Conservation (phyloP, 2,113 vertebrate genomes). For the Erpornis zantholeuca region DNA sequence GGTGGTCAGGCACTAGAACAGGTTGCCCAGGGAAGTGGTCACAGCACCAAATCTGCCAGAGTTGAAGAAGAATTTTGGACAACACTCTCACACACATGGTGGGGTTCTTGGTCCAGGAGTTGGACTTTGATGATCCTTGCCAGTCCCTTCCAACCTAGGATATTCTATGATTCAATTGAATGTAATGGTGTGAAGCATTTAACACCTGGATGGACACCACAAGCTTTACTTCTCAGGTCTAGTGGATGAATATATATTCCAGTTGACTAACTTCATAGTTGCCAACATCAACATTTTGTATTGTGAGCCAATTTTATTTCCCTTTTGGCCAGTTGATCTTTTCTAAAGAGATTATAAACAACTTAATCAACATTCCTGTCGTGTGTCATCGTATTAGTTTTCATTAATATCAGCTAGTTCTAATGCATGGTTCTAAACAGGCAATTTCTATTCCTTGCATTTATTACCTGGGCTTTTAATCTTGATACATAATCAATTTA, state of each 20-base stretch:
- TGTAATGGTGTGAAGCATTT: neutral
- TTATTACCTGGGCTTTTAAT: constrained; percentile 46
- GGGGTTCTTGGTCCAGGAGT: neutral
- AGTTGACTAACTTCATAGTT: neutral
- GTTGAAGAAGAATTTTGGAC: neutral
- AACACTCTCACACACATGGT: neutral
- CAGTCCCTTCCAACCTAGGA: neutral
- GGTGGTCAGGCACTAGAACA: neutral
- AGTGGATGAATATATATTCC: neutral
- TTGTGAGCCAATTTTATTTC: neutral
- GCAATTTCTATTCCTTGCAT: constrained; percentile 25
- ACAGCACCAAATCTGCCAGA: neutral
- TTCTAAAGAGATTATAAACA: constrained; percentile 27
- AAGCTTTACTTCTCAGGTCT: neutral
- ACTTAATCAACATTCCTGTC: constrained; percentile 46
- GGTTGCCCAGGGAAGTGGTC: neutral
- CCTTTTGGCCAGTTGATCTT: neutral
- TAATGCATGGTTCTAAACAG: constrained; percentile 20
- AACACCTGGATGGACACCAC: neutral
- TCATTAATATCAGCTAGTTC: constrained; percentile 35
- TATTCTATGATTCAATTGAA: neutral
- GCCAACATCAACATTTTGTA: neutral
- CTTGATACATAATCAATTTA: constrained; percentile 17
- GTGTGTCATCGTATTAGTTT: constrained; percentile 13
- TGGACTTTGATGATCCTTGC: neutral